phyloP scores from a whole-genome alignment of 2,888 invertebrate species.

The Acanthosepion lycidas region DNA sequence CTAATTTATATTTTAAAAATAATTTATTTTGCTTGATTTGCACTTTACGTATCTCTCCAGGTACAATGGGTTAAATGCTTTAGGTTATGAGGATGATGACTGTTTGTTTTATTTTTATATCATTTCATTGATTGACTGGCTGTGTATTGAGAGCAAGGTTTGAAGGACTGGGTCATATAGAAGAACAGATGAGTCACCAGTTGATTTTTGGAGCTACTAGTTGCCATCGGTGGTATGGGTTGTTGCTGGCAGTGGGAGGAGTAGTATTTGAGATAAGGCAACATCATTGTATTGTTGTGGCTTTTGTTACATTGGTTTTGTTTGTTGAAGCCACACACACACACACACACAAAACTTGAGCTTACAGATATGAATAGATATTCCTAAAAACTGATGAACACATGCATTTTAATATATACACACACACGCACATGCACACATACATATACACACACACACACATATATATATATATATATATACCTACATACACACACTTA shows the following conservation, averaged over 20 bases:
- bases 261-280: not conserved
- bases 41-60: no score
- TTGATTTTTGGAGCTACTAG: not conserved
- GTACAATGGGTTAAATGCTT: not conserved
- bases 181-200: not conserved
- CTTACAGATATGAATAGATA: no score
- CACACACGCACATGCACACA: no score
- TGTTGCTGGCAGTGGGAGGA: not conserved
- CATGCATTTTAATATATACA: no score
- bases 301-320: not conserved
- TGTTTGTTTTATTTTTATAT: not conserved
- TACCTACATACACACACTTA: no score
- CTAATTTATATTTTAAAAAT: no score
- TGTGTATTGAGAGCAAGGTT: not conserved
- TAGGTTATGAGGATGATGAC: not conserved
- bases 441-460: accelerated
- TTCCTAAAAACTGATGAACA: no score
- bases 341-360: not conserved
- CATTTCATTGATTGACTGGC: not conserved
- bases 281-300: constrained; percentile 42
- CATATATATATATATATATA: no score
- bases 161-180: constrained; percentile 8
- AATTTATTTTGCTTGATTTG: no score
- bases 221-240: not conserved
- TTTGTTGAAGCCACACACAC: not conserved